Percentiles rank a stretch among this genome's conserved stretches.
phyloP scores from a whole-genome alignment of 2,797 vertebrate genomes.

The Synanceia verrucosa region DNA sequence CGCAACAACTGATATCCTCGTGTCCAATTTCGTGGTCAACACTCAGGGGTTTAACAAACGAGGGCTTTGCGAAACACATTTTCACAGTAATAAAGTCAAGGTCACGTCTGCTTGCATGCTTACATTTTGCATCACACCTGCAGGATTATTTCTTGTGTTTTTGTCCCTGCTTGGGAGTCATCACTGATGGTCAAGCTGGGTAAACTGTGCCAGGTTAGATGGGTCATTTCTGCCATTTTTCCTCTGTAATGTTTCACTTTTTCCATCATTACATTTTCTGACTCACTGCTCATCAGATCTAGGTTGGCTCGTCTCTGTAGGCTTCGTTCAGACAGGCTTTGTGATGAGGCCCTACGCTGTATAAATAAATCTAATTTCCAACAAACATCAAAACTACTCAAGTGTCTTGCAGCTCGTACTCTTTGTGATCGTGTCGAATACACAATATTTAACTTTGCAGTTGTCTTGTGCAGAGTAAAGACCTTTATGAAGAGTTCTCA shows the following conservation, averaged over 20 bases:
- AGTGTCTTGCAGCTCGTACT: neutral
- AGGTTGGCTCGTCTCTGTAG: constrained; percentile 35
- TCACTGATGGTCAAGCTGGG: constrained; percentile 1
- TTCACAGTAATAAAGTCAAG: constrained; percentile 42
- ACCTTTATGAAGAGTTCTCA: neutral
- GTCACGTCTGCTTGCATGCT: constrained; percentile 28
- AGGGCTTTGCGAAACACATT: constrained; percentile 10
- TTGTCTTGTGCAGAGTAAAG: neutral
- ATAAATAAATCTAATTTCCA: constrained; percentile 49
- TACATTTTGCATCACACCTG: constrained; percentile 15
- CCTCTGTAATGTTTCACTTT: constrained; percentile 32
- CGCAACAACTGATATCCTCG: constrained; percentile 40
- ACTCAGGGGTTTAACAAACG: constrained; percentile 34
- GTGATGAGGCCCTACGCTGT: constrained; percentile 20
- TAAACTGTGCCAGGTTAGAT: constrained; percentile 24
- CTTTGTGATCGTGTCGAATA: constrained; percentile 10
- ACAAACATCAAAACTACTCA: constrained; percentile 35
- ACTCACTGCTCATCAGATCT: constrained; percentile 35
- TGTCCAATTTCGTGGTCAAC: constrained; percentile 30
- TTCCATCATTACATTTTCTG: constrained; percentile 42
- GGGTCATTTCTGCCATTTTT: constrained; percentile 14
- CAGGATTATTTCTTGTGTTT: constrained; percentile 4
- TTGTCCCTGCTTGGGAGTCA: neutral
- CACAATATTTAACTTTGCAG: constrained; percentile 22
- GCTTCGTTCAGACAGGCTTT: constrained; percentile 25